Evolutionary conservation across 1,140 invertebrate genomes (phyloP).

Genomic region (Andrena cerasifolii): DNA sequence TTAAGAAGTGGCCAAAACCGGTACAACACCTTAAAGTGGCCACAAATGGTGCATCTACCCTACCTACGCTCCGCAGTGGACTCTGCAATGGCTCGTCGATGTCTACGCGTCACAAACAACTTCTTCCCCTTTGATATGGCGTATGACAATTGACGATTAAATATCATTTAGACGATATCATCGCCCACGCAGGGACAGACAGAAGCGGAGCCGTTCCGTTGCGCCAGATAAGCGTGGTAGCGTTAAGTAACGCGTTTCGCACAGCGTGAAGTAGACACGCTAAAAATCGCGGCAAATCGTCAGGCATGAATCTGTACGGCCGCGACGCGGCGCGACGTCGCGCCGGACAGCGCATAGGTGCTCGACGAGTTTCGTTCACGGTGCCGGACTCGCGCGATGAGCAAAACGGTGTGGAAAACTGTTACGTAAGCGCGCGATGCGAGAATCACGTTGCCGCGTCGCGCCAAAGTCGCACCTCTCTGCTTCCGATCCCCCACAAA

Average conservation of each 20-base stretch:
- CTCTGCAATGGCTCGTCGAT: too few relatives aligned
- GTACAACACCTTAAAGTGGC: too few relatives aligned
- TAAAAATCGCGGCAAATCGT: too few relatives aligned
- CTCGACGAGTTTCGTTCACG: not conserved
- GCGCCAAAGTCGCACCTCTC: not conserved
- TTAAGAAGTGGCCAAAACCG: too few relatives aligned
- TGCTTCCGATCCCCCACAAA: not conserved
- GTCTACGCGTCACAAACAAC: not conserved
- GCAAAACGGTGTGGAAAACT: not conserved
- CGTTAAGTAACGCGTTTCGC: too few relatives aligned
- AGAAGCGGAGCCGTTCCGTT: not conserved
- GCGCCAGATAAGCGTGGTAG: not conserved
- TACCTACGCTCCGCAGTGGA: too few relatives aligned
- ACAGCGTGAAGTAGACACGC: not conserved
- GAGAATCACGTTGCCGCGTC: not conserved
- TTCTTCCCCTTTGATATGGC: not conserved
- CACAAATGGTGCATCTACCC: too few relatives aligned
- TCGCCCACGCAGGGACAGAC: not conserved
- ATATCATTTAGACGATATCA: not conserved
- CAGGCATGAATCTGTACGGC: too few relatives aligned
- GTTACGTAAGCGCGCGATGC: conserved; percentile 37
- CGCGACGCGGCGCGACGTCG: too few relatives aligned
- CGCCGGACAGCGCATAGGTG: conserved; percentile 3
- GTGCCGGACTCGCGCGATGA: not conserved
- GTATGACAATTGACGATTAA: not conserved